phyloP scores from a whole-genome alignment of 2,888 invertebrate genomes.

The Tiliacea citrago region DNA sequence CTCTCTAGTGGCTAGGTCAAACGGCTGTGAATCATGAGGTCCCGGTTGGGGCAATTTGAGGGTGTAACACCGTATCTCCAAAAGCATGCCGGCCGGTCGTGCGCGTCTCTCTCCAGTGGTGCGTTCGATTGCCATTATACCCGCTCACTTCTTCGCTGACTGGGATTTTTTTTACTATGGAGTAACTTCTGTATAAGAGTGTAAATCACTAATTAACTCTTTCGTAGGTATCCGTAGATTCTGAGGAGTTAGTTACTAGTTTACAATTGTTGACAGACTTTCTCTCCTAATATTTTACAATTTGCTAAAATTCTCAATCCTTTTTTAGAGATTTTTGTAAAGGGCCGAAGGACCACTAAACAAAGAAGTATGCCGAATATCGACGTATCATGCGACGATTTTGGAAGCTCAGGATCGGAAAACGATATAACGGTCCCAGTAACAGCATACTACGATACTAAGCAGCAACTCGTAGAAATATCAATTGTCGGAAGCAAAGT shows the following conservation, averaged over 20 bases:
- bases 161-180: background rate
- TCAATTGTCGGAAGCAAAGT: constrained; percentile 62
- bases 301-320: too few relatives aligned
- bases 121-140: background rate
- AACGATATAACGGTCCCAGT: constrained; percentile 36
- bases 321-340: background rate
- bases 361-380: background rate
- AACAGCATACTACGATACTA: constrained; percentile 70
- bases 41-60: background rate
- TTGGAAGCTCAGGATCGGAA: background rate
- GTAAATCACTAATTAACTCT: background rate
- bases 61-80: background rate
- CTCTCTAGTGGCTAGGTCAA: background rate
- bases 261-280: background rate
- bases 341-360: background rate
- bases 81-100: background rate
- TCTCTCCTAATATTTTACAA: background rate
- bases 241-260: background rate
- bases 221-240: too few relatives aligned
- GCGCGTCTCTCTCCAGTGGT: background rate
- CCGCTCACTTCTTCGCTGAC: background rate
- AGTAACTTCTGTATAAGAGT: background rate
- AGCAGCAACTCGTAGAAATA: constrained; percentile 70
- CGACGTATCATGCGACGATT: background rate
- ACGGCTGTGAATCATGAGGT: background rate